Base-by-base conservation (phyloP, 2,888 invertebrate genomes). In the Calliopum simillimum region DNA sequence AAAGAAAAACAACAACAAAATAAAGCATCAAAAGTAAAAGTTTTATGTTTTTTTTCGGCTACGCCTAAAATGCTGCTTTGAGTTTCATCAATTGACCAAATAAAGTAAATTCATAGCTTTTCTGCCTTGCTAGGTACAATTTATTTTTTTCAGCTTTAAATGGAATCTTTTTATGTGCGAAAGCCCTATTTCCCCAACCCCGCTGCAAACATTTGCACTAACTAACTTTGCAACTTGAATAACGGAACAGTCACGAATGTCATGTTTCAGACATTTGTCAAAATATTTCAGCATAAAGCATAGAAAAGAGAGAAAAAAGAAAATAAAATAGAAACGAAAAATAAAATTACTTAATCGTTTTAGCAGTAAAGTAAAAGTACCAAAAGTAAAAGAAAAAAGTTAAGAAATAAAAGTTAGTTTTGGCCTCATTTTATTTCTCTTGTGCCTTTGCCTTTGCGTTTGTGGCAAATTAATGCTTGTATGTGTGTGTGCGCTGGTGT, bases 301-400 rank as follows among this genome's bases (percentile, higher is more conserved):
- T 21, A 19, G n/a, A 49, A 6, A n/a, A 16, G 49, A 19, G 13
- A n/a, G 12, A 51, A 51, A 51, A 21, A 47, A 14, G 47, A 47
- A 8, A 46, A 46, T 46, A 47, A 16, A 3, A 16, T 16, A 46
- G 47, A 47, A 21, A 12, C 12, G 23, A 44, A 46, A 44, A 44
- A 23, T 21, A 13, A 59, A 44, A 59, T 43, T n/a, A 61, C 46
- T 46, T 61, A 61, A 61, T 61, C 61, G 46, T 21, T 61, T 61
- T 61, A 61, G 61, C 46, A 19, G 23, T 19, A 43, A 61, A 21
- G 41, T n/a, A 19, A 21, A 21, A 44, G 11, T 5, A 11, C 4
- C 3, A 8, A 43, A n/a, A 59, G 12, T 16, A 21, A 44, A 21
- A 19, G 19, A 21, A 51, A 51, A 51, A 51, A 51, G 51, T 51